These are phyloP conservation scores for Squalus acanthias DNA, from an alignment of 2,797 vertebrate genomes.

Conservation along the genomic window DNA sequence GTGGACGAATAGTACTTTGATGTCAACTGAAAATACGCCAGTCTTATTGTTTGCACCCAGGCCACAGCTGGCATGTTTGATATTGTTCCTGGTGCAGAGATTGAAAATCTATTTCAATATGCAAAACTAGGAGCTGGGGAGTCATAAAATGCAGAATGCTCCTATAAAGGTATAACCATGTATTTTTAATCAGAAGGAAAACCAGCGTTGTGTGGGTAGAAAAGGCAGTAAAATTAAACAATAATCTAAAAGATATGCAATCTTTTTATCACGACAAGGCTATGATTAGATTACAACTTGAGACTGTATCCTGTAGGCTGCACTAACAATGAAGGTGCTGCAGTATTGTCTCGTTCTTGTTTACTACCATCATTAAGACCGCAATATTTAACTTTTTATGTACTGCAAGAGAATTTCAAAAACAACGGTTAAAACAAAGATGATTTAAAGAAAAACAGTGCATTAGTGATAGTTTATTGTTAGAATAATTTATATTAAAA, in stretches of 20 bases:
- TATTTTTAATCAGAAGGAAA: constrained; percentile 58
- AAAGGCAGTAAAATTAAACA: constrained; percentile 41
- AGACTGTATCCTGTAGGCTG: not conserved
- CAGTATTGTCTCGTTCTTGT: not conserved
- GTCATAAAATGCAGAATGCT: constrained; percentile 61
- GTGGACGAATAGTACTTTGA: not conserved
- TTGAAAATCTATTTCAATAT: constrained; percentile 67
- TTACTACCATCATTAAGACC: not conserved
- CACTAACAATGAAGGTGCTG: not conserved
- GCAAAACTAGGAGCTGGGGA: constrained; percentile 61
- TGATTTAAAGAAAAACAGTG: not conserved
- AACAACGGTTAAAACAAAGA: not conserved
- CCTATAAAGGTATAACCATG: constrained; percentile 61
- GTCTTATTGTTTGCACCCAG: constrained; percentile 29
- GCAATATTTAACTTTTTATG: not conserved
- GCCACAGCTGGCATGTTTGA: constrained; percentile 60
- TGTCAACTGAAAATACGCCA: not conserved
- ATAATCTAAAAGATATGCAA: constrained; percentile 43
- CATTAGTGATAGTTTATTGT: not conserved
- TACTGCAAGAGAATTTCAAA: not conserved
- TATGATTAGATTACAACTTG: not conserved
- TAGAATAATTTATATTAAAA: not conserved
- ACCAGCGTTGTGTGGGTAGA: constrained; percentile 44
- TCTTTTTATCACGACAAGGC: constrained; percentile 25
- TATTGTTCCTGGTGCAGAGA: constrained; percentile 63